These are phyloP conservation scores for Tympanoctomys barrerae DNA, from an alignment of 2,797 vertebrate genomes.

Conservation along the genomic window DNA sequence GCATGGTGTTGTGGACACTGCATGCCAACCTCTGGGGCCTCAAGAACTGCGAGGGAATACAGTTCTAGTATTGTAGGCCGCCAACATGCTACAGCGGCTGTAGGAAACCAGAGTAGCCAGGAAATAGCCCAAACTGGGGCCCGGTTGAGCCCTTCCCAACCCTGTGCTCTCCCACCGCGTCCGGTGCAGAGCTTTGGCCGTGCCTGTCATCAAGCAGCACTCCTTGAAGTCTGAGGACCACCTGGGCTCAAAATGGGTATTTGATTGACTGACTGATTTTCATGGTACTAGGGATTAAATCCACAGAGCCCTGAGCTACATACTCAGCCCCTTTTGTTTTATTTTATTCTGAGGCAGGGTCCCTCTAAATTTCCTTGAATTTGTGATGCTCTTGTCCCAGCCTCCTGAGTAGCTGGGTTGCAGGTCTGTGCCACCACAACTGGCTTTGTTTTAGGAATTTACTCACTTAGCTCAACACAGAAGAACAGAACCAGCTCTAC, in stretches of 20 bases:
- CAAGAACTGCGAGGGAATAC: not conserved
- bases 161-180: not conserved
- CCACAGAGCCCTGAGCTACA: not conserved
- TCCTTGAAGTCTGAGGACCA: not conserved
- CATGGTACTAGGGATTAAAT: not conserved
- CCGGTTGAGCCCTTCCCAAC: too few species aligned
- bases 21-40: not conserved
- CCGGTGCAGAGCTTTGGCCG: not conserved
- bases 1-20: not conserved
- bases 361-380: not conserved
- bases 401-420: not conserved
- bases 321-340: not conserved
- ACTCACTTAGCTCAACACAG: not conserved
- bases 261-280: not conserved
- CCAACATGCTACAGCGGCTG: not conserved
- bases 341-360: not conserved
- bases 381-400: not conserved
- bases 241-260: not conserved
- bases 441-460: not conserved
- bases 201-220: not conserved
- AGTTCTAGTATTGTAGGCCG: conserved; percentile 4
- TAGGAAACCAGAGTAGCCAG: not conserved
- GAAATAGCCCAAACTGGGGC: not conserved
- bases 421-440: not conserved
- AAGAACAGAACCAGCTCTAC: not conserved